A percentile compares a stretch with the other conserved stretches of the same genome.
These are phyloP conservation scores for Sphaerodactylus townsendi DNA, from an alignment of 2,113 vertebrate species.

Conservation along the genomic window DNA sequence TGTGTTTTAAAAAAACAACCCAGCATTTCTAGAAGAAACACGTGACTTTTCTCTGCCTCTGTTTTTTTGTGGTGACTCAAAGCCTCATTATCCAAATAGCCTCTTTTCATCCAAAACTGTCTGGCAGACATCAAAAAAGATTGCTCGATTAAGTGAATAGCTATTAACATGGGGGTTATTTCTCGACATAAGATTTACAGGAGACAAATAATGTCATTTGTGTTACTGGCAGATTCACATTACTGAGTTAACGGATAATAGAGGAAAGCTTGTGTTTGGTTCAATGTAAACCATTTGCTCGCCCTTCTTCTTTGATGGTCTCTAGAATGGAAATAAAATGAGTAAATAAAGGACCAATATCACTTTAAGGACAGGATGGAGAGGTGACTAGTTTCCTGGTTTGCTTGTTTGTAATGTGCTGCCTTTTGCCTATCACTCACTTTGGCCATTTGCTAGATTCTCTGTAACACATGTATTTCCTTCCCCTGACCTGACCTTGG, in stretches of 20 bases:
- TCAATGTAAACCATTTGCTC: background rate
- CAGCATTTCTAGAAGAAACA: background rate
- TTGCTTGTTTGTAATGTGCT: too few species aligned
- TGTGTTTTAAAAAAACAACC: background rate
- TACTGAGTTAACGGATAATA: background rate
- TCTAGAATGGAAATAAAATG: background rate
- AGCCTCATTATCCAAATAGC: constrained; percentile 16
- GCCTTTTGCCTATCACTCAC: too few species aligned
- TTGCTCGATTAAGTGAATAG: background rate
- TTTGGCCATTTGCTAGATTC: too few species aligned
- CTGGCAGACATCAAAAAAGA: constrained; percentile 1
- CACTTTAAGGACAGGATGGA: background rate
- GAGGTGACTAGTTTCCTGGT: background rate
- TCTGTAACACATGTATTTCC: too few species aligned
- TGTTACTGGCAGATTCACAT: background rate
- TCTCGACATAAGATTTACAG: background rate
- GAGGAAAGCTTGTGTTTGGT: background rate
- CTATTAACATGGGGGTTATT: constrained; percentile 8
- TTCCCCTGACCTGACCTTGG: too few species aligned
- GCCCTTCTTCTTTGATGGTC: background rate
- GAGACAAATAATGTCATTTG: constrained; percentile 22
- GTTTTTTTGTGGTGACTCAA: background rate
- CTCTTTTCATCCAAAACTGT: constrained; percentile 12
- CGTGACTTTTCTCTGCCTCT: background rate
- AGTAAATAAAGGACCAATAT: background rate